phyloP scores from a whole-genome alignment of 1,140 invertebrate genomes.

The Drosophila parvula region DNA sequence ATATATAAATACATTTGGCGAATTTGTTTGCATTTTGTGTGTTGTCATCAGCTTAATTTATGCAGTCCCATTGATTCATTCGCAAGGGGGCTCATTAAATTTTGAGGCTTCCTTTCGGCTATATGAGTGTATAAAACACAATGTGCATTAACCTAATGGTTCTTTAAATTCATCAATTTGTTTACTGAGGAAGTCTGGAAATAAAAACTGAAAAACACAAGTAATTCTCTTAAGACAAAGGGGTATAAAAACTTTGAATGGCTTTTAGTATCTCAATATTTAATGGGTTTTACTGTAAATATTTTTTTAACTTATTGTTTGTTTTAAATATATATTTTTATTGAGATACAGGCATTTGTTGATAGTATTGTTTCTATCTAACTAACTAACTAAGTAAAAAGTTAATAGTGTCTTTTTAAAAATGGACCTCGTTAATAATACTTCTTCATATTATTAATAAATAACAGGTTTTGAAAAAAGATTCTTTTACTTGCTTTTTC shows the following conservation, averaged over 20 bases:
- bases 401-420: no score
- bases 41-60: slow-evolving; percentile 62
- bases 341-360: no score
- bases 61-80: slow-evolving; percentile 63
- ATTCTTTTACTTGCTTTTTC: neutral
- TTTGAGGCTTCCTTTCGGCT: slow-evolving; percentile 8
- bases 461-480: neutral
- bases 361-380: no score
- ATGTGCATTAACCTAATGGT: slow-evolving; percentile 11
- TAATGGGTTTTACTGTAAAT: no score
- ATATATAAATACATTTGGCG: slow-evolving; percentile 33
- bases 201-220: neutral
- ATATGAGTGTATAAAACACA: slow-evolving; percentile 10
- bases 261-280: neutral
- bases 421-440: no score
- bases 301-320: no score
- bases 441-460: neutral
- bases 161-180: slow-evolving; percentile 22
- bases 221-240: neutral
- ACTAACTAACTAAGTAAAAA: no score
- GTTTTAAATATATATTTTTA: no score
- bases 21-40: slow-evolving; percentile 59
- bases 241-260: no score
- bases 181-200: slow-evolving; percentile 1
- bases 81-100: slow-evolving; percentile 45